A percentile compares a stretch with the other conserved stretches of the same genome.
phyloP scores from a whole-genome alignment of 2,888 invertebrate species.

The Habroteleia sp. region DNA sequence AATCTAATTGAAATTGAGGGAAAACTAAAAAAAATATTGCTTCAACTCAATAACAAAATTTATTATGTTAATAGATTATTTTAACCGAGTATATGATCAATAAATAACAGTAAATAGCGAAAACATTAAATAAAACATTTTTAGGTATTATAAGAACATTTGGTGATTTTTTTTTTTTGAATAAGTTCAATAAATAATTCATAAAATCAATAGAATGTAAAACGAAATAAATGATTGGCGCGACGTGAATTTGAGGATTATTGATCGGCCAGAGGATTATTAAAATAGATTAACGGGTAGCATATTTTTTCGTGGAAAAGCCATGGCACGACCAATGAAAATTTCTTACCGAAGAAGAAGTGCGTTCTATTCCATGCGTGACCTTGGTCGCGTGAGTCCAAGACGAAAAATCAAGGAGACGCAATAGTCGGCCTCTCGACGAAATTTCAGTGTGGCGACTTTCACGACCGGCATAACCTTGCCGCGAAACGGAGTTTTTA shows the following conservation, averaged over 20 bases:
- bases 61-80: too few species aligned
- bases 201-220: slow-evolving; percentile 21
- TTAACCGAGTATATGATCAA: too few species aligned
- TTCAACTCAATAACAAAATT: too few species aligned
- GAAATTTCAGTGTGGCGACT: slow-evolving; percentile 70
- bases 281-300: slow-evolving; percentile 33
- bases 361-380: slow-evolving; percentile 39
- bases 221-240: slow-evolving; percentile 30
- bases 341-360: slow-evolving; percentile 16
- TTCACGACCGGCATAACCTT: slow-evolving; percentile 73
- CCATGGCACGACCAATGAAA: slow-evolving; percentile 2
- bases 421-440: slow-evolving; percentile 57
- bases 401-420: slow-evolving; percentile 68
- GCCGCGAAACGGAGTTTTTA: slow-evolving; percentile 67
- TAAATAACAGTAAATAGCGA: too few species aligned
- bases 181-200: too few species aligned
- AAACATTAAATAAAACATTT: too few species aligned
- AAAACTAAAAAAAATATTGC: too few species aligned
- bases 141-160: too few species aligned
- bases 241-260: slow-evolving; percentile 45
- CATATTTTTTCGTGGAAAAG: slow-evolving; percentile 16
- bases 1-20: too few species aligned
- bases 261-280: slow-evolving; percentile 41
- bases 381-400: slow-evolving; percentile 64
- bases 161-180: too few species aligned